Evolutionary conservation across 2,797 vertebrate species (phyloP).

Genomic region (Halcyon leucocephala): DNA sequence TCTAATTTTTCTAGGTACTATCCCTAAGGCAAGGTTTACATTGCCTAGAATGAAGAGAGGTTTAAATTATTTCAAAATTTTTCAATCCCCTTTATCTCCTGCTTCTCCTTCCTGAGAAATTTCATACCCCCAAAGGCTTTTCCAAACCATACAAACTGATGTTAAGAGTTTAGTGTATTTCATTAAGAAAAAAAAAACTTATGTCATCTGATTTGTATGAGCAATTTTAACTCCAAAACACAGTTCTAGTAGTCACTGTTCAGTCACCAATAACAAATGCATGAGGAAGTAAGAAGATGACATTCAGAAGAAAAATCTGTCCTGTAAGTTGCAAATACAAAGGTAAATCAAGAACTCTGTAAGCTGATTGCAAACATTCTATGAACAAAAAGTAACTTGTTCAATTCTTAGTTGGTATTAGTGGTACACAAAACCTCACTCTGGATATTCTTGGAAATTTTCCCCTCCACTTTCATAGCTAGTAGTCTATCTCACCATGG

Average conservation of each 20-base stretch:
- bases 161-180: background rate
- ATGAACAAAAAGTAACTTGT: background rate
- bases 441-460: background rate
- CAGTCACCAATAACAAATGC: background rate
- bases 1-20: slow-evolving; percentile 34
- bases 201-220: background rate
- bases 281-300: background rate
- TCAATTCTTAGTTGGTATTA: background rate
- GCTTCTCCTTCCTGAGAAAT: background rate
- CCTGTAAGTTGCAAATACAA: background rate
- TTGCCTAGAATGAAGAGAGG: background rate
- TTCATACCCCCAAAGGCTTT: background rate
- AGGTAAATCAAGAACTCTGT: background rate
- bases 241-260: background rate
- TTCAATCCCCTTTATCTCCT: background rate
- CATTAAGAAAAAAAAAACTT: background rate
- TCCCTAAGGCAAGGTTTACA: slow-evolving; percentile 1
- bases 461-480: background rate
- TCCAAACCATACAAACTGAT: background rate
- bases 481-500: background rate
- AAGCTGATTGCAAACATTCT: background rate
- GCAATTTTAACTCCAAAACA: background rate
- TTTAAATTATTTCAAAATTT: slow-evolving; percentile 5
- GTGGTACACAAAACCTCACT: background rate
- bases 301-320: background rate